These are phyloP conservation scores for Pachymerium ferrugineum DNA, from an alignment of 2,888 invertebrate species.

Conservation along the genomic window DNA sequence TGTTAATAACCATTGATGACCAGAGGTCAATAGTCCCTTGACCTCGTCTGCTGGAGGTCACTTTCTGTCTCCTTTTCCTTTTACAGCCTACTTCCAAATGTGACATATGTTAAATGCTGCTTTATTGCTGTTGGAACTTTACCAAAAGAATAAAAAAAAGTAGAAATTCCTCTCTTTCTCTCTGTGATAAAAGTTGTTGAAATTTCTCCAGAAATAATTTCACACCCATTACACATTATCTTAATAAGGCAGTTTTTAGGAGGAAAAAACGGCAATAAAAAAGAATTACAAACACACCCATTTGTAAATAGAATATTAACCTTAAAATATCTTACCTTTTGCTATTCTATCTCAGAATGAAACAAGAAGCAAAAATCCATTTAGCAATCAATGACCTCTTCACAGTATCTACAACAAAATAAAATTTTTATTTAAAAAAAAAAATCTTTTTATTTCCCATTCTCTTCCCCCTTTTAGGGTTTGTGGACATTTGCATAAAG, in stretches of 20 bases:
- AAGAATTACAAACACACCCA: too few relatives aligned
- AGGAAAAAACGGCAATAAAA: not conserved
- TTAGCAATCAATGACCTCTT: not conserved
- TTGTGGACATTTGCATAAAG: too few relatives aligned
- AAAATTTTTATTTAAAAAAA: not conserved
- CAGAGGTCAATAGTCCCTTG: conserved; percentile 17
- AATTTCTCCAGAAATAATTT: not conserved
- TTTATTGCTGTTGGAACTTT: not conserved
- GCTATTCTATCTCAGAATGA: not conserved
- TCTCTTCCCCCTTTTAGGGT: too few relatives aligned
- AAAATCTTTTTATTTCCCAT: too few relatives aligned
- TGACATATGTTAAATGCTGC: not conserved
- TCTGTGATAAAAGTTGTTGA: too few relatives aligned
- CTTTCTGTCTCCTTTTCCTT: not conserved
- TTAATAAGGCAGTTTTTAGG: not conserved
- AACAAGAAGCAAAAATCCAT: not conserved
- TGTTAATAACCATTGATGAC: conserved; percentile 22
- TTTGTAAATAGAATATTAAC: too few relatives aligned
- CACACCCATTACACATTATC: not conserved
- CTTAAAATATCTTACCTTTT: not conserved
- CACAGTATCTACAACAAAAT: not conserved
- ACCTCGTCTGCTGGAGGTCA: conserved; percentile 13
- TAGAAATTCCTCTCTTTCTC: too few relatives aligned
- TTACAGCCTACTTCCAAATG: conserved; percentile 1
- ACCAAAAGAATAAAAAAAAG: not conserved